Conservation (phyloP, 2,888 invertebrate species). For the Plusia festucae region DNA sequence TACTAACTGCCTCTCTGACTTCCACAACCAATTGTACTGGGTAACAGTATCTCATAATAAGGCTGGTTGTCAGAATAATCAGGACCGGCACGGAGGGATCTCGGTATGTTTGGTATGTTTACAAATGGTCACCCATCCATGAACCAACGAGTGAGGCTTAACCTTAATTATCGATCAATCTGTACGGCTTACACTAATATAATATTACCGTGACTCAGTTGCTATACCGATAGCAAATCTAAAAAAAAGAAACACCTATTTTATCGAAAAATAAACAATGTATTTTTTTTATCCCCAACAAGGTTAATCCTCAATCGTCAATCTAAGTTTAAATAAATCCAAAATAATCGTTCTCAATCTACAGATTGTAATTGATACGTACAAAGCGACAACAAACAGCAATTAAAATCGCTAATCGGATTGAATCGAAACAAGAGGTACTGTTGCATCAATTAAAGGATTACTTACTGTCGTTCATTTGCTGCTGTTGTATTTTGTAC, state of each 20-base stretch:
- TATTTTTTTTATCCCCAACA: not conserved
- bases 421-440: conserved; percentile 53
- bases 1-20: too few species aligned
- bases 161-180: too few species aligned
- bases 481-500: conserved; percentile 47
- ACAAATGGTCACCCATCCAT: too few species aligned
- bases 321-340: conserved; percentile 9
- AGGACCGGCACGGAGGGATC: too few species aligned
- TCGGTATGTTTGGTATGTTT: too few species aligned
- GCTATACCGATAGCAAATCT: not conserved
- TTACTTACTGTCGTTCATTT: conserved; percentile 60
- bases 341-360: conserved; percentile 3
- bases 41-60: too few species aligned
- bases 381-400: conserved; percentile 45
- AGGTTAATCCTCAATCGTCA: conserved; percentile 1
- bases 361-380: conserved; percentile 30
- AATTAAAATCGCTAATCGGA: conserved; percentile 56
- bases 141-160: too few species aligned
- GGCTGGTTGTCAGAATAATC: too few species aligned
- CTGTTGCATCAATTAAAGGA: conserved; percentile 72
- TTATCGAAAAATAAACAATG: not conserved
- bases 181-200: too few species aligned
- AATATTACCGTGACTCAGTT: too few species aligned
- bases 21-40: too few species aligned
- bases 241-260: not conserved